Evolutionary conservation across 1,140 invertebrate species (phyloP), one percentile per base, ranked within the genome.

Genomic region (Drosophila nigrodunni): DNA sequence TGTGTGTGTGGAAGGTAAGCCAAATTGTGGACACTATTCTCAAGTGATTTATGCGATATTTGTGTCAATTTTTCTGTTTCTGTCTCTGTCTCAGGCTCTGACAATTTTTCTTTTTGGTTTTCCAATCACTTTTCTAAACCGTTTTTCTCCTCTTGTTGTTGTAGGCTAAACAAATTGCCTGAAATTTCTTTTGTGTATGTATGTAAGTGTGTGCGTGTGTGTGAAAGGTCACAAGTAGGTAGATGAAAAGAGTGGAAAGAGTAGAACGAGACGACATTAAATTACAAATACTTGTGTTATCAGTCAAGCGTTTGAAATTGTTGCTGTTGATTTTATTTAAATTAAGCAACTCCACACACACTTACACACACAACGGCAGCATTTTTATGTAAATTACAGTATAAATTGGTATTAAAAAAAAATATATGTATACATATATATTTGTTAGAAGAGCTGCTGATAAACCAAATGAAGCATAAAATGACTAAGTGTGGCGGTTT

Each of bases 381-480:
- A 54, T 89, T 88, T 85, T 89, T 85, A 88, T 89, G 85, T 80
- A 89, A 89, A 87, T 87, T 78, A 77, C 68, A 78, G 71, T 79
- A 57, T 82, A 86, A 87, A 62, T 78, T 77, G 70, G 67, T 80
- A 71, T 77, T 80, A 74, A 69, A 46, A 74, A 69, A 46, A 65
- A 57, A 15, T 35, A n/a, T 25, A 25, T 25, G 21, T 10, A 25
- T 30, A 15, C 15, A n/a, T 25, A 25, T 25, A 41, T 10, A 25
- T 30, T 30, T 30, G 4, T 30, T 30, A 49, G 7, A 13, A 50
- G 39, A 18, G 18, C 2, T 2, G 49, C 64, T 75, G 67, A 75
- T 75, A 75, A 75, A 43, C 9, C 68, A 54, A 52, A 49, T 44
- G 18, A 61, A 44, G n/a, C 43, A 37, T 11, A 21, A 70, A 39